These are phyloP conservation scores for Pseudomyrmex pallidus DNA, from an alignment of 1,140 invertebrate genomes.

Conservation along the genomic window DNA sequence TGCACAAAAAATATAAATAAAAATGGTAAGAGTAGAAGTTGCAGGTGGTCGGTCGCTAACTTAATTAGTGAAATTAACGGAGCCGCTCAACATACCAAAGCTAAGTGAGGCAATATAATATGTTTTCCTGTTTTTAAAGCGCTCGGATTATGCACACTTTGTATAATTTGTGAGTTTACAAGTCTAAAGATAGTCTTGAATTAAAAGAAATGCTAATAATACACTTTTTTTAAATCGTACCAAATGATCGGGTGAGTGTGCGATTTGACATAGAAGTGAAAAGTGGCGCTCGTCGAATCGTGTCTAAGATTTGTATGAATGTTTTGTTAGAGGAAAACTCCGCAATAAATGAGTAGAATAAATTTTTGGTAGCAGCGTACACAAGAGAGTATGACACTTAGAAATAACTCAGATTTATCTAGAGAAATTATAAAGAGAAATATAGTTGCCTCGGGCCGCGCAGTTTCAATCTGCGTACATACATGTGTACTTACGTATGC, in stretches of 20 bases:
- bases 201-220: constrained; percentile 73
- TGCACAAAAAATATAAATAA: constrained; percentile 74
- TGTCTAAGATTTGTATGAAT: neutral
- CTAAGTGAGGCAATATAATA: constrained; percentile 75
- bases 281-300: neutral
- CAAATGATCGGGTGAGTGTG: neutral
- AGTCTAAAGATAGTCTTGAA: constrained; percentile 54
- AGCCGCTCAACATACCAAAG: constrained; percentile 75
- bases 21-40: constrained; percentile 60
- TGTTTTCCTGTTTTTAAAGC: constrained; percentile 73
- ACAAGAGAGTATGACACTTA: neutral
- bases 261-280: neutral
- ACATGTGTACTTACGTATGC: neutral
- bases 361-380: neutral
- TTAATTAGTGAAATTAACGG: constrained; percentile 85
- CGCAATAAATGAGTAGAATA: constrained; percentile 3
- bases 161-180: constrained; percentile 60
- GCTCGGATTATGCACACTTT: constrained; percentile 68
- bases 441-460: neutral
- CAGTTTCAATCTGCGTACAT: neutral
- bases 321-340: neutral
- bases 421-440: neutral
- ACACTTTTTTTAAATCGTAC: constrained; percentile 66
- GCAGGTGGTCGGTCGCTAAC: constrained; percentile 77
- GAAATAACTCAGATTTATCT: constrained; percentile 28